These are phyloP conservation scores for Nycticorax nycticorax DNA, from an alignment of 2,113 vertebrate genomes.

Conservation along the genomic window DNA sequence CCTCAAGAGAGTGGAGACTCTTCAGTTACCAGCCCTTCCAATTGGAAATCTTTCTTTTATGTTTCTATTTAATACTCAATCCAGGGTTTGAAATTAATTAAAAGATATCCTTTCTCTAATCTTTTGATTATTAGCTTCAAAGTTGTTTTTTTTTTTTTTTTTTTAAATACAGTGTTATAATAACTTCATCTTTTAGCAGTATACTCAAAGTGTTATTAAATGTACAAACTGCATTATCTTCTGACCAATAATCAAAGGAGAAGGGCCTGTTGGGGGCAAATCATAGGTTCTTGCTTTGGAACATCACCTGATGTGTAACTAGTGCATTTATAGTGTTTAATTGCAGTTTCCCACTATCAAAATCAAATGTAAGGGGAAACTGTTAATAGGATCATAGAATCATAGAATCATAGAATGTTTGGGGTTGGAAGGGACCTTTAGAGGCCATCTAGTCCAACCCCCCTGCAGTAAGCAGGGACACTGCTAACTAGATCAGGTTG, in stretches of 20 bases:
- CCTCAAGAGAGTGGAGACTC: conserved; percentile 61
- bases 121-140: conserved; percentile 83
- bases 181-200: conserved; percentile 70
- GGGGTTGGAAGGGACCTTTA: too few relatives aligned
- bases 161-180: conserved; percentile 56
- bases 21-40: conserved; percentile 66
- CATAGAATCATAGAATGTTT: too few relatives aligned
- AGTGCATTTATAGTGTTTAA: not conserved
- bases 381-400: not conserved
- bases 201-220: conserved; percentile 58
- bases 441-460: too few relatives aligned
- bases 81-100: conserved; percentile 82
- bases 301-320: not conserved
- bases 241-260: not conserved
- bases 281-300: not conserved
- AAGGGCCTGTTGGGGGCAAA: not conserved
- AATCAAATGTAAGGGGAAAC: not conserved
- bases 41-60: conserved; percentile 77
- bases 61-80: conserved; percentile 76
- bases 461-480: too few relatives aligned
- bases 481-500: too few relatives aligned
- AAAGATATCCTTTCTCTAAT: conserved; percentile 82
- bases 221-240: conserved; percentile 26
- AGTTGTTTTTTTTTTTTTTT: not conserved
- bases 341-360: not conserved